Percentiles rank a stretch among this genome's conserved stretches.
These are phyloP conservation scores for Holacanthus passer DNA, from an alignment of 2,113 vertebrate species.

Conservation along the genomic window DNA sequence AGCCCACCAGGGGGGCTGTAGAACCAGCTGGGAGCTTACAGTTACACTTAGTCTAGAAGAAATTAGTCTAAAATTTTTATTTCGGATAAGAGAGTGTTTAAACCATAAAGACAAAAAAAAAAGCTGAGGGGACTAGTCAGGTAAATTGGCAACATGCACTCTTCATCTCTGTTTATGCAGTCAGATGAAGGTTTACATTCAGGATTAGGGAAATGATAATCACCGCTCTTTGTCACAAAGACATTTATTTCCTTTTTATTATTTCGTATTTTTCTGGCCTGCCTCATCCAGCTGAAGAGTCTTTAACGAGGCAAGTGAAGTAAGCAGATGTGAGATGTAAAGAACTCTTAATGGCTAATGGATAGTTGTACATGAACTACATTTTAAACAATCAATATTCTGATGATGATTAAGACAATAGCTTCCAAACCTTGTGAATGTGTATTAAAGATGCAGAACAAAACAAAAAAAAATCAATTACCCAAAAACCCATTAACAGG, in stretches of 20 bases:
- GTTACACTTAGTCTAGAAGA: not conserved
- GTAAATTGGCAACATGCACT: not conserved
- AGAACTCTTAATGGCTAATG: not conserved
- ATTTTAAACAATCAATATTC: conserved; percentile 1
- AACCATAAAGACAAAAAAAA: not conserved
- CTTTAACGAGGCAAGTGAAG: not conserved
- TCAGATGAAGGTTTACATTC: not conserved
- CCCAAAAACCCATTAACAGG: not conserved
- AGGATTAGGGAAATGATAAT: not conserved
- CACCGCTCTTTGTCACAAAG: not conserved
- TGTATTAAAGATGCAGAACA: not conserved
- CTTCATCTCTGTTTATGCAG: not conserved
- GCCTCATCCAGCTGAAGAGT: too few species aligned
- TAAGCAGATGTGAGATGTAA: not conserved
- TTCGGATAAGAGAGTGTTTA: not conserved
- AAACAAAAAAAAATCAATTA: too few species aligned
- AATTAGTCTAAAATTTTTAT: not conserved
- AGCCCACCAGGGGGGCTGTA: conserved; percentile 19
- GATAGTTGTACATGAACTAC: not conserved
- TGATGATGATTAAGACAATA: not conserved
- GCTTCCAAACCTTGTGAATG: not conserved
- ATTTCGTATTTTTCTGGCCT: not conserved
- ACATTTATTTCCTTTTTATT: too few species aligned
- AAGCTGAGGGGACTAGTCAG: not conserved
- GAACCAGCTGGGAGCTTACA: conserved; percentile 25